These are phyloP conservation scores for Zaprionus ornatus DNA, from an alignment of 1,140 invertebrate genomes.

Conservation along the genomic window DNA sequence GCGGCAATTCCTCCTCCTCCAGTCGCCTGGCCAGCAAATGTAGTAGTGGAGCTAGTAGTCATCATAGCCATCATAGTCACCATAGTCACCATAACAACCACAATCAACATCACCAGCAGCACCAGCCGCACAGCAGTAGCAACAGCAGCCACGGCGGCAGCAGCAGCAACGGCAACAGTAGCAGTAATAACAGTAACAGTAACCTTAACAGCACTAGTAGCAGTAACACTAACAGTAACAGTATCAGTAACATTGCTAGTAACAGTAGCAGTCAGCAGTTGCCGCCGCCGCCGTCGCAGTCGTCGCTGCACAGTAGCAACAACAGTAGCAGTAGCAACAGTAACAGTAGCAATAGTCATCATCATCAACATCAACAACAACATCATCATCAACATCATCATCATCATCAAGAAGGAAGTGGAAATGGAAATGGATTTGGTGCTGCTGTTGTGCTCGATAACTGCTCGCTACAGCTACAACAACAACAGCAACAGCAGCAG, in stretches of 20 bases:
- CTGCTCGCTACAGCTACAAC: constrained; percentile 21
- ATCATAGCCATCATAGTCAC: constrained; percentile 52
- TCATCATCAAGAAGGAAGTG: constrained; percentile 75
- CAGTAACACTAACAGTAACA: constrained; percentile 47
- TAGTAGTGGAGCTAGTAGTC: constrained; percentile 25
- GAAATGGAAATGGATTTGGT: constrained; percentile 77
- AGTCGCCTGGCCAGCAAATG: constrained; percentile 64
- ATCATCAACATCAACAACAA: constrained; percentile 50
- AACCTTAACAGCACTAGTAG: constrained; percentile 24
- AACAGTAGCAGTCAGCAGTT: constrained; percentile 43
- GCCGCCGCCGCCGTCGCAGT: constrained; percentile 23
- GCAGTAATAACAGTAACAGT: constrained; percentile 23
- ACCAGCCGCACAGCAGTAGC: constrained; percentile 30
- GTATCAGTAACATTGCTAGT: constrained; percentile 51
- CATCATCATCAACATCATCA: constrained; percentile 23
- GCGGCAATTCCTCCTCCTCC: constrained; percentile 12
- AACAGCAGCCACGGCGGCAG: constrained; percentile 10
- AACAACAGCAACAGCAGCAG: constrained; percentile 73
- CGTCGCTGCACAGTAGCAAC: constrained; percentile 54
- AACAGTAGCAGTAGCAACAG: constrained; percentile 51
- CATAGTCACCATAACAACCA: constrained; percentile 36
- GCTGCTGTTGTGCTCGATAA: constrained; percentile 41
- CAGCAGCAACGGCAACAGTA: constrained; percentile 1
- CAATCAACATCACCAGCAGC: constrained; percentile 14
- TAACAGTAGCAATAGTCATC: constrained; percentile 68